Base-by-base conservation (phyloP, 1,140 invertebrate genomes). In the Drosophila teissieri region DNA sequence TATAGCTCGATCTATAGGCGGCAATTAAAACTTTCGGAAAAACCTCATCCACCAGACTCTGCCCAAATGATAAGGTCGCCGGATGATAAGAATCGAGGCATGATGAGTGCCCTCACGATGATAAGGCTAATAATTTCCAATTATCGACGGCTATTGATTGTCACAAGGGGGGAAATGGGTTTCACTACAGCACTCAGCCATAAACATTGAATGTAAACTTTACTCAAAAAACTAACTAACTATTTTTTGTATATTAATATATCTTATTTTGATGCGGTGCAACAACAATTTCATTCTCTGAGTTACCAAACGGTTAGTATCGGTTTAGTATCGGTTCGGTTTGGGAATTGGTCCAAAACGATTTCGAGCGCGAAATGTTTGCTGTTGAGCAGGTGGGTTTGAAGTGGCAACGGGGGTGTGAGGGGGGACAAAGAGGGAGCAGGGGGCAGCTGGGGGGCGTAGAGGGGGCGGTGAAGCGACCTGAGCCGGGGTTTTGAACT, bases 401-500 rank as follows among this genome's bases (percentile, higher is more conserved):
- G 6, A 15, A 19, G 24, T 24, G 34, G 14, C 15, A 15, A 31
- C 1, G 34, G 8, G 14, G 39, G 14, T 17, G 52, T 10, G 15
- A 11, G 8, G 45, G 24, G 6, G 14, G 4, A 0, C 0, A 10
- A 10, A 42, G 6, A n/a, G 24, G 27, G 37, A 8, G 24, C 24
- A 24, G 24, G 4, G 15, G 24, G 27, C 31, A 8, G 24, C 24
- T 4, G 24, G 4, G 15, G 27, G 7, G 31, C 8, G 7, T 10
- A 46, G 48, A 44, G 44, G 64, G 31, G 37, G 46, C 19, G 61
- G 62, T 6, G 45, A 63, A 68, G 64, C 68, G 51, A 70, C 67
- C 45, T 40, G 72, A 27, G 53, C 70, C 58, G 52, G 73, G 61
- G 72, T 76, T 76, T 77, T 69, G 74, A 77, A 77, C 74, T 77